phyloP scores from a whole-genome alignment of 2,888 invertebrate species.

The Timandra comae region DNA sequence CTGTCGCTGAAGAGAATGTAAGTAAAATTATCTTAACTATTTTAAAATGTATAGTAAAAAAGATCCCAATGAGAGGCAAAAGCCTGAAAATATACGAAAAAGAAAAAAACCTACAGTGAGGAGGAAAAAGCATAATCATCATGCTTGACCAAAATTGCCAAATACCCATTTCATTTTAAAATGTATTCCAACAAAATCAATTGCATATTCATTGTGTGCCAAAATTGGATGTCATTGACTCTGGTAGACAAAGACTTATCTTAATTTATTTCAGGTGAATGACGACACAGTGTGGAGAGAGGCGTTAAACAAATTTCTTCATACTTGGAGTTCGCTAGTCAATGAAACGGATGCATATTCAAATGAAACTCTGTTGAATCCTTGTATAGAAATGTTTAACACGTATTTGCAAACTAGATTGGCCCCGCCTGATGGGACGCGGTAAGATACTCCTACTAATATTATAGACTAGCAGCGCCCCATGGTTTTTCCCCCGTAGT shows the following conservation, averaged over 20 bases:
- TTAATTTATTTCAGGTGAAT: slow-evolving; percentile 38
- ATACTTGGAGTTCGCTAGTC: slow-evolving; percentile 66
- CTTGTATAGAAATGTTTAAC: slow-evolving; percentile 82
- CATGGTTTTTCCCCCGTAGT: no score
- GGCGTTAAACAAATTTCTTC: slow-evolving; percentile 65
- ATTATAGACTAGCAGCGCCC: no score
- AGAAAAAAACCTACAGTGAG: no score
- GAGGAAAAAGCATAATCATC: no score
- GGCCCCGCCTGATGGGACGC: slow-evolving; percentile 86
- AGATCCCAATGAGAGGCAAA: no score
- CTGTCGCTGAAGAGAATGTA: slow-evolving; percentile 66
- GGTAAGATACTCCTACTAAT: no score
- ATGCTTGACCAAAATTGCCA: no score
- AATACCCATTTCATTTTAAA: no score
- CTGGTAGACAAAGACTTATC: not conserved
- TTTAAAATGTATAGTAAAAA: slow-evolving; percentile 2
- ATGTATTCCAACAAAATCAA: no score
- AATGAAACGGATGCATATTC: slow-evolving; percentile 52
- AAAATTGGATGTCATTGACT: no score
- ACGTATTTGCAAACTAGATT: slow-evolving; percentile 87
- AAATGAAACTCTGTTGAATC: slow-evolving; percentile 53
- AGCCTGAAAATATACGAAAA: no score
- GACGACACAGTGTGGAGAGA: slow-evolving; percentile 69
- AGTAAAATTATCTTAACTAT: slow-evolving; percentile 27
- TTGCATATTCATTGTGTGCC: no score